phyloP scores from a whole-genome alignment of 2,113 vertebrate species.

The Larimichthys polyactis region DNA sequence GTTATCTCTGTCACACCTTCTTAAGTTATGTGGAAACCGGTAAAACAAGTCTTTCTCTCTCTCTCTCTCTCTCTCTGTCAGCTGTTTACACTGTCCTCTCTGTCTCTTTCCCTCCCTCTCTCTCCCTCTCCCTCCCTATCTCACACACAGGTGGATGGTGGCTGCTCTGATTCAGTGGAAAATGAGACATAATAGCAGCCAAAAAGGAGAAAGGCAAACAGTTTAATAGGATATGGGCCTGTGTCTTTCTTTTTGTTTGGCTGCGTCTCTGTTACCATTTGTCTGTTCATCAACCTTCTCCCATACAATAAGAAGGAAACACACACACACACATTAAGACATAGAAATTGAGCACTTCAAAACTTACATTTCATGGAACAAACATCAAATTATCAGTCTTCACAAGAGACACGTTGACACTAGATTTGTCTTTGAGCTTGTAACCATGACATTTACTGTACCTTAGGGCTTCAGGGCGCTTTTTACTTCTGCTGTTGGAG shows the following conservation, averaged over 20 bases:
- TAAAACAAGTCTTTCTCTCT: conserved; percentile 70
- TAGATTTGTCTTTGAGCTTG: not conserved
- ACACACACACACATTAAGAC: not conserved
- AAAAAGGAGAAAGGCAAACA: conserved; percentile 22
- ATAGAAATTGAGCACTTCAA: not conserved
- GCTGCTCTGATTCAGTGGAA: conserved; percentile 50
- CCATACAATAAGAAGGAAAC: not conserved
- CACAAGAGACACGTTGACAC: no score
- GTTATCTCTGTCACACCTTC: conserved; percentile 83
- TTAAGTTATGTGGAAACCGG: conserved; percentile 83
- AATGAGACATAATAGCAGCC: conserved; percentile 20
- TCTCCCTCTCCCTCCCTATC: conserved; percentile 24
- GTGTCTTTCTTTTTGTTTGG: conserved; percentile 2
- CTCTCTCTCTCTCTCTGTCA: conserved; percentile 29
- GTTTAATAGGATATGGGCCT: not conserved
- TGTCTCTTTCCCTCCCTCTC: conserved; percentile 30
- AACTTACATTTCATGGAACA: not conserved
- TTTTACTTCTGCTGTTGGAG: conserved; percentile 61
- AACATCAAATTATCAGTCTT: not conserved
- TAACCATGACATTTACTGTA: conserved; percentile 51
- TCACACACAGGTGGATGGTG: conserved; percentile 37
- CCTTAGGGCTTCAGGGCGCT: conserved; percentile 79
- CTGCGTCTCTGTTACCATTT: not conserved
- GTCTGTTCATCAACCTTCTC: not conserved
- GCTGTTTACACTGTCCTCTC: conserved; percentile 71